Evolutionary conservation across 2,797 vertebrate species (phyloP).

Genomic region (Myotis pilosus): DNA sequence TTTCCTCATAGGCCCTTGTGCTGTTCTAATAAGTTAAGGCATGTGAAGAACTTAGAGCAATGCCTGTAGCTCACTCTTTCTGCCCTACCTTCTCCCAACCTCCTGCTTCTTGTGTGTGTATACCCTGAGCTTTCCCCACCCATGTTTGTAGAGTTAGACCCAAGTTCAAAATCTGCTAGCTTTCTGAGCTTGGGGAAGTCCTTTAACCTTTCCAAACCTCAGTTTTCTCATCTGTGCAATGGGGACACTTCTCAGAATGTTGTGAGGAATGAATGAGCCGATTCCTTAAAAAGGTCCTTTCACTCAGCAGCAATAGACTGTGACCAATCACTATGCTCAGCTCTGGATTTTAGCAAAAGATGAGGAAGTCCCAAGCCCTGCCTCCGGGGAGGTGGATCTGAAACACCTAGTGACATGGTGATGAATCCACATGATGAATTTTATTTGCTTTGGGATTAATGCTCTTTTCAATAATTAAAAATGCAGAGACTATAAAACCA

Average conservation of each 20-base stretch:
- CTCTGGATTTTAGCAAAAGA: not conserved
- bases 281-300: not conserved
- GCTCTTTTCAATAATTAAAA: constrained; percentile 51
- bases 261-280: not conserved
- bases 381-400: accelerated
- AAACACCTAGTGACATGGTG: not conserved
- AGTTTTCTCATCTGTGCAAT: not conserved
- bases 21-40: not conserved
- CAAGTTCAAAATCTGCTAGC: not conserved
- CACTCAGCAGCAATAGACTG: no score
- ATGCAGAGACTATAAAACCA: not conserved
- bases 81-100: not conserved
- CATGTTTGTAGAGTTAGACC: not conserved
- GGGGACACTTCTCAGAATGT: not conserved
- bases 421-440: not conserved
- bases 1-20: not conserved
- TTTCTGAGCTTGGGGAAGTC: not conserved
- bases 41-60: not conserved
- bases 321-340: not conserved
- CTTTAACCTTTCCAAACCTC: not conserved
- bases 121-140: not conserved
- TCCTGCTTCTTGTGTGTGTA: not conserved
- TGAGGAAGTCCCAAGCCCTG: not conserved
- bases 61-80: not conserved
- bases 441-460: constrained; percentile 23